phyloP scores from a whole-genome alignment of 2,113 vertebrate species.

The Pycnonotus jocosus region DNA sequence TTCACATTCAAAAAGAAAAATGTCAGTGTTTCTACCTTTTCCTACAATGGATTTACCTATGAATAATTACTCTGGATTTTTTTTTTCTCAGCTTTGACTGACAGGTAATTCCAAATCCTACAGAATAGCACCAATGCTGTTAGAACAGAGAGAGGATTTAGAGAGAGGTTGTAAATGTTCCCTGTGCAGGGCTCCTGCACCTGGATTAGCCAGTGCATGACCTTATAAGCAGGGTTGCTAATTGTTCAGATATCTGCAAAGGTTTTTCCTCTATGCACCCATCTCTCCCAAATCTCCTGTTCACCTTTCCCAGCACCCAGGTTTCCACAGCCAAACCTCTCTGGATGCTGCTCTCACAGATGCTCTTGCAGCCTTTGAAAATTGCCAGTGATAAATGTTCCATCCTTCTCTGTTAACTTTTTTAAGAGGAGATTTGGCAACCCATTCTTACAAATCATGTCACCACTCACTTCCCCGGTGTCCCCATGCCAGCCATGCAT shows the following conservation, averaged over 20 bases:
- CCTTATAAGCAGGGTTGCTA: constrained; percentile 54
- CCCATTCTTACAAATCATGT: constrained; percentile 10
- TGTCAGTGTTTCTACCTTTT: constrained; percentile 45
- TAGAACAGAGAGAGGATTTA: constrained; percentile 54
- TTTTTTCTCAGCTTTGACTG: constrained; percentile 48
- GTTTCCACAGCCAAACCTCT: background rate
- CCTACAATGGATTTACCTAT: constrained; percentile 44
- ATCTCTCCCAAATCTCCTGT: background rate
- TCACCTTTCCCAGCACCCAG: background rate
- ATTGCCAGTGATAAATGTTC: background rate
- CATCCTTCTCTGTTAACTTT: background rate
- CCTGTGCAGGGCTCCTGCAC: constrained; percentile 31
- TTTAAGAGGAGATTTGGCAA: background rate
- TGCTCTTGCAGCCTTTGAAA: background rate
- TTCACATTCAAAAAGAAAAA: constrained; percentile 53
- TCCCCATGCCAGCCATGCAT: constrained; percentile 25
- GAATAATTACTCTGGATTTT: constrained; percentile 58
- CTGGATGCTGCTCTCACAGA: background rate
- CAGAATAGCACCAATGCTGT: constrained; percentile 16
- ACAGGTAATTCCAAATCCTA: constrained; percentile 56
- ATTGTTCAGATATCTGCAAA: background rate
- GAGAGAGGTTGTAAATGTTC: constrained; percentile 7
- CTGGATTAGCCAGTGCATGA: constrained; percentile 7
- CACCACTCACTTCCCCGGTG: background rate
- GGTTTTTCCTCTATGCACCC: background rate